phyloP scores from a whole-genome alignment of 2,113 vertebrate genomes.

The Embiotoca jacksoni region DNA sequence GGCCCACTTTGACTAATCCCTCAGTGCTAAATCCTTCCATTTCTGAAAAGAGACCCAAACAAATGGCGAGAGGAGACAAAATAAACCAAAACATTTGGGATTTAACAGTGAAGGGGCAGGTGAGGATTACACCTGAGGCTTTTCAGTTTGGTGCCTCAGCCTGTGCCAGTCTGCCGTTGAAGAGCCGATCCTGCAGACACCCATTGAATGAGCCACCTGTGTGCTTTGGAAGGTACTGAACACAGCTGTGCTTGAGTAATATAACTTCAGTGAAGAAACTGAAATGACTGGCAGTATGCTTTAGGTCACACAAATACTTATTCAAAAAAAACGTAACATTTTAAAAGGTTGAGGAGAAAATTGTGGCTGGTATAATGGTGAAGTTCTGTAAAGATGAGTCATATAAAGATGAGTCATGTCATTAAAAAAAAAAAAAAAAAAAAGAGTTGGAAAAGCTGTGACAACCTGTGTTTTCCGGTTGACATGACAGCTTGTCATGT shows the following conservation, averaged over 20 bases:
- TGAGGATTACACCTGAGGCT: conserved; percentile 73
- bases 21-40: conserved; percentile 51
- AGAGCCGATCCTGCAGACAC: conserved; percentile 36
- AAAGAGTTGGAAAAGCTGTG: not conserved
- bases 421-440: not conserved
- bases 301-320: conserved; percentile 11
- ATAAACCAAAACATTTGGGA: conserved; percentile 61
- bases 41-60: conserved; percentile 61
- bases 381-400: conserved; percentile 21
- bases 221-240: conserved; percentile 41
- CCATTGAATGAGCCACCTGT: conserved; percentile 68
- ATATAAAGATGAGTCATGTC: not conserved
- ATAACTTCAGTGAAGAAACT: conserved; percentile 14
- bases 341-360: not conserved
- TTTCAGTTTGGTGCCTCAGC: conserved; percentile 38
- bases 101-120: conserved; percentile 52
- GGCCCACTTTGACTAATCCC: conserved; percentile 62
- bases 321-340: conserved; percentile 6
- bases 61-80: conserved; percentile 59
- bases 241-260: not conserved
- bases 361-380: not conserved
- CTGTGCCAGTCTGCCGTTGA: conserved; percentile 41
- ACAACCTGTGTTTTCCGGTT: conserved; percentile 8
- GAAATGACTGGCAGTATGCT: conserved; percentile 38
- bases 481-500: conserved; percentile 35